Conservation (phyloP, 2,888 invertebrate genomes). For the Nymphalis c-album region DNA sequence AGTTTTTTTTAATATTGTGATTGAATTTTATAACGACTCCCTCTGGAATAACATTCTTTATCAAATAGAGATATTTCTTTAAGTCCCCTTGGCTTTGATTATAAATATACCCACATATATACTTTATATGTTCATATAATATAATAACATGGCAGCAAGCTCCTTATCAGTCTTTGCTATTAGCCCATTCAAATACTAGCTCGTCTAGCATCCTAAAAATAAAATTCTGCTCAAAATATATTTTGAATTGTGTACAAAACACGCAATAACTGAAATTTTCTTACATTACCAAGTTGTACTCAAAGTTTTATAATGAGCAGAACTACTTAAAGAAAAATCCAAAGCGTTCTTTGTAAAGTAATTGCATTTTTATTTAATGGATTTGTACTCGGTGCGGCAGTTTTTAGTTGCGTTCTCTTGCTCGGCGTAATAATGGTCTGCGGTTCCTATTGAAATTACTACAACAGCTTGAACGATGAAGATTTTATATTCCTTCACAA, state of each 20-base stretch:
- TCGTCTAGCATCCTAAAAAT: too few species aligned
- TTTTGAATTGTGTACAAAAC: conserved; percentile 3
- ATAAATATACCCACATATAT: too few species aligned
- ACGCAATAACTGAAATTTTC: conserved; percentile 6
- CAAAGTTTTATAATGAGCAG: conserved; percentile 20
- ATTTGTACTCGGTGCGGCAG: conserved; percentile 23
- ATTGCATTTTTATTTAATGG: conserved; percentile 30
- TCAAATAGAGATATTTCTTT: too few species aligned
- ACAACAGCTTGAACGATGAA: conserved; percentile 9
- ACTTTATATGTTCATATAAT: too few species aligned
- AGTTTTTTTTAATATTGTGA: background rate
- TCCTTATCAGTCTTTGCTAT: too few species aligned
- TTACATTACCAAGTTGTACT: conserved; percentile 7
- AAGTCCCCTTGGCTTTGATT: too few species aligned
- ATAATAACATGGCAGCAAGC: too few species aligned
- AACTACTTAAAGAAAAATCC: conserved; percentile 21
- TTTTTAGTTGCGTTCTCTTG: conserved; percentile 20
- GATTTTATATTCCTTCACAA: conserved; percentile 14
- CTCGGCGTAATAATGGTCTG: conserved; percentile 19
- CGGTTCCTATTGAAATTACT: conserved; percentile 15
- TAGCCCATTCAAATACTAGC: too few species aligned
- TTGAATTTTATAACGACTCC: too few species aligned
- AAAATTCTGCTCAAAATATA: too few species aligned
- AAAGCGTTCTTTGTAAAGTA: conserved; percentile 27
- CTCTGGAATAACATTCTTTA: too few species aligned